Base-by-base conservation (phyloP, 2,797 vertebrate species). In the Botia almorhae region DNA sequence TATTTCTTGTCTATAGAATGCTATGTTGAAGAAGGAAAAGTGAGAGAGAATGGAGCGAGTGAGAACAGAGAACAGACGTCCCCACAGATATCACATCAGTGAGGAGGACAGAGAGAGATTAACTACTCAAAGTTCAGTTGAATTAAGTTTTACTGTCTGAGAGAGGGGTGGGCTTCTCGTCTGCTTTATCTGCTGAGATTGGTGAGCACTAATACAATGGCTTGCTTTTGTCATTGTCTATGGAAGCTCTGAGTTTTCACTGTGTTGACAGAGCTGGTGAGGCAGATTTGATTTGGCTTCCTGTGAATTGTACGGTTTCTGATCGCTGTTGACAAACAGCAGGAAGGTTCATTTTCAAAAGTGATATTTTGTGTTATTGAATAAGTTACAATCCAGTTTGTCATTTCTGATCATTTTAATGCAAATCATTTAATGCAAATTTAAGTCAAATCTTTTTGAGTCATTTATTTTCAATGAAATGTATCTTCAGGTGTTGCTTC, bases 171-270 rank as follows among this genome's bases (percentile, higher is more conserved):
- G 64, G 71, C n/a, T 75, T 90, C 72, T 87, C 80, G 23, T 83
- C 81, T 75, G 68, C 58, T 69, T 92, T 92, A 93, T 92, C 91
- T 91, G 91, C 87, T 84, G 83, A 87, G 87, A 87, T 82, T 81
- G 76, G 87, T 81, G 48, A 69, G 83, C 81, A 77, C 68, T 74
- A 82, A 46, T 84, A 69, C 78, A 81, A 76, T 82, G 77, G 70
- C 64, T 64, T 79, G 82, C 29, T 84, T 63, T 29, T 14, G 14
- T 61, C 60, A 56, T 80, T 79, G 55, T 69, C 74, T 80, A 82
- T 67, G 68, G 79, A 70, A 73, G 43, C 67, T 79, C 64, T 73
- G 19, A 48, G 39, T 76, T 82, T 33, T 76, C 68, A 70, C 43
- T 39, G 48, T 51, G 76, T 5, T 43, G 21, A 68, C 50, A 69